Evolutionary conservation across 35 echinoderm and acorn worm genomes (phyloP).

Genomic region (Lytechinus variegatus): DNA sequence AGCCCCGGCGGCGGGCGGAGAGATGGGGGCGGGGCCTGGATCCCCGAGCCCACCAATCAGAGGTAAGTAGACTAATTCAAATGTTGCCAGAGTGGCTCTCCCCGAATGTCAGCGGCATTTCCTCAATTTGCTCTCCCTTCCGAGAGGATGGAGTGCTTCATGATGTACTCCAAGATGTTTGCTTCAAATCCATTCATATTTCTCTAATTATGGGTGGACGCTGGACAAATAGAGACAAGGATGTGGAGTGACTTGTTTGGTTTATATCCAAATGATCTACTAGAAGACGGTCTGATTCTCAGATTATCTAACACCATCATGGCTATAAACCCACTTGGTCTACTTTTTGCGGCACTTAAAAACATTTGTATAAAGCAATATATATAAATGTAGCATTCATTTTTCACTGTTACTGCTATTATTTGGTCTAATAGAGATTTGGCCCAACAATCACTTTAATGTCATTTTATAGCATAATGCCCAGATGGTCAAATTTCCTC

Average conservation of each 20-base stretch:
- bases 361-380: too few relatives aligned
- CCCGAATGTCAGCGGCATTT: not conserved
- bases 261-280: too few relatives aligned
- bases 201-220: not conserved
- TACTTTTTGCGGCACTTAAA: too few relatives aligned
- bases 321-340: too few relatives aligned
- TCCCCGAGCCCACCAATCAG: conserved; percentile 2
- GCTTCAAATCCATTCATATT: not conserved
- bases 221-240: not conserved
- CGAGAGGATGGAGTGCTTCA: not conserved
- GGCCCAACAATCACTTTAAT: too few relatives aligned
- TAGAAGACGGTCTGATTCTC: too few relatives aligned
- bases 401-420: too few relatives aligned
- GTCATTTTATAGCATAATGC: too few relatives aligned
- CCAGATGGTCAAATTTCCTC: too few relatives aligned
- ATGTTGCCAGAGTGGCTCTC: conserved; percentile 15
- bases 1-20: not conserved
- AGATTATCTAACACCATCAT: too few relatives aligned
- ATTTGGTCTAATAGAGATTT: too few relatives aligned
- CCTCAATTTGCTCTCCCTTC: not conserved
- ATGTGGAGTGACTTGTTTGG: not conserved
- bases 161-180: not conserved
- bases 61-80: conserved; percentile 44
- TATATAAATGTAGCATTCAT: too few relatives aligned
- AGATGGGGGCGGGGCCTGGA: conserved; percentile 6